Evolutionary conservation across 2,888 invertebrate genomes (phyloP).

Genomic region (Apantesis nais): DNA sequence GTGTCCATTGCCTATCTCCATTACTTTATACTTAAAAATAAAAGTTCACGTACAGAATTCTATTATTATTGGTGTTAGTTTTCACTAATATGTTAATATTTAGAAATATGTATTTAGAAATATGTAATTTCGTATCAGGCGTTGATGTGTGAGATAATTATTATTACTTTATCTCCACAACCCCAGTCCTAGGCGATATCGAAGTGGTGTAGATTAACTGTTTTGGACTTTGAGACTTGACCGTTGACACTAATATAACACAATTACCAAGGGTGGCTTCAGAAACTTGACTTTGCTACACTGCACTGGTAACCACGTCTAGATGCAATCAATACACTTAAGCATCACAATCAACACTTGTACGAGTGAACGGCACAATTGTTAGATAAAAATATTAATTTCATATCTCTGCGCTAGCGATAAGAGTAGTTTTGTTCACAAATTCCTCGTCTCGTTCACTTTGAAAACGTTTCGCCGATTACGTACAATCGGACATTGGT

Average conservation of each 20-base stretch:
- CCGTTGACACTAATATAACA: slow-evolving; percentile 71
- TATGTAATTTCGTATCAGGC: no score
- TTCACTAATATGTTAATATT: no score
- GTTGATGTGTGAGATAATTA: no score
- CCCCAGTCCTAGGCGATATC: no score
- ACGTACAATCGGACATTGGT: slow-evolving; percentile 37
- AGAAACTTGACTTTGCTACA: slow-evolving; percentile 62
- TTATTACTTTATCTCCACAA: no score
- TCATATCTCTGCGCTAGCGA: slow-evolving; percentile 73
- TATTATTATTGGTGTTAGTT: no score
- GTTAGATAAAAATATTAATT: slow-evolving; percentile 72
- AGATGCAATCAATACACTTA: slow-evolving; percentile 71
- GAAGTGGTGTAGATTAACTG: no score
- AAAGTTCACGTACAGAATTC: no score
- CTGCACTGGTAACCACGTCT: slow-evolving; percentile 72
- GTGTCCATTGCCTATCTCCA: slow-evolving; percentile 8
- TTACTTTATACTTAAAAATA: no score
- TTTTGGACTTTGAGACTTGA: no score
- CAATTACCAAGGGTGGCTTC: slow-evolving; percentile 69
- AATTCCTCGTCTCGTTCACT: slow-evolving; percentile 55
- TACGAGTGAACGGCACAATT: slow-evolving; percentile 67
- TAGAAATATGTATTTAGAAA: no score
- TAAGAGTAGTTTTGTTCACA: slow-evolving; percentile 66
- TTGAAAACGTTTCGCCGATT: slow-evolving; percentile 67
- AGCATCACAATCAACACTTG: slow-evolving; percentile 74